Evolutionary conservation across 2,888 invertebrate genomes (phyloP).

Genomic region (Prosopocoilus inquinatus): DNA sequence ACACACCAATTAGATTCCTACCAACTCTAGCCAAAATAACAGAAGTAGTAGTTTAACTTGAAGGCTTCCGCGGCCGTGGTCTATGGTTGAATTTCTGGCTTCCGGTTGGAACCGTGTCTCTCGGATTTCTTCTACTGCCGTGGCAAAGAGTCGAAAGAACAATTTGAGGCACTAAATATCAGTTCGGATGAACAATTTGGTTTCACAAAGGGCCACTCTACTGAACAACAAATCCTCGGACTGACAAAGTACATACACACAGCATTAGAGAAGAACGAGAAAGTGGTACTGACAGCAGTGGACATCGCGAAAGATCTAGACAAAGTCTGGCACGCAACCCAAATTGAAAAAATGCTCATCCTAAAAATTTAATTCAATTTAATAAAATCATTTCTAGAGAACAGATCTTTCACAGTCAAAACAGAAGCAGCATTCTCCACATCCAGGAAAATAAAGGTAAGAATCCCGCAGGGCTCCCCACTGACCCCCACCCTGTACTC

Average conservation of each 20-base stretch:
- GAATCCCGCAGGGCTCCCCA: no score
- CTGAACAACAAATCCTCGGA: conserved; percentile 12
- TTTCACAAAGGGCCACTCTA: conserved; percentile 13
- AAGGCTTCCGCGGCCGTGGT: no score
- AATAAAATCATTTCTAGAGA: no score
- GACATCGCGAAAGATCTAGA: conserved; percentile 14
- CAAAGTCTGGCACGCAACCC: not conserved
- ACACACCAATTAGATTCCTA: conserved; percentile 7
- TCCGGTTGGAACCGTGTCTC: no score
- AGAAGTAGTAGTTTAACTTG: conserved; percentile 8
- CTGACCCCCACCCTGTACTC: no score
- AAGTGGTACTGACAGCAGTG: conserved; percentile 8
- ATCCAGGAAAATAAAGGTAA: no score
- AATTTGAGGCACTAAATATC: conserved; percentile 7
- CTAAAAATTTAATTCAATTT: no score
- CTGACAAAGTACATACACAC: conserved; percentile 7
- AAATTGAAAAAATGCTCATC: not conserved
- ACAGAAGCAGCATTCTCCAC: no score
- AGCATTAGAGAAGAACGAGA: not conserved
- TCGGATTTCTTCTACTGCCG: no score
- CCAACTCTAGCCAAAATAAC: no score
- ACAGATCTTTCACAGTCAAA: no score
- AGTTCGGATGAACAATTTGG: conserved; percentile 17
- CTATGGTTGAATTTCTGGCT: no score
- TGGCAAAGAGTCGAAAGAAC: not conserved